phyloP scores from a whole-genome alignment of 2,113 vertebrate species.

The Rhinoderma darwinii region DNA sequence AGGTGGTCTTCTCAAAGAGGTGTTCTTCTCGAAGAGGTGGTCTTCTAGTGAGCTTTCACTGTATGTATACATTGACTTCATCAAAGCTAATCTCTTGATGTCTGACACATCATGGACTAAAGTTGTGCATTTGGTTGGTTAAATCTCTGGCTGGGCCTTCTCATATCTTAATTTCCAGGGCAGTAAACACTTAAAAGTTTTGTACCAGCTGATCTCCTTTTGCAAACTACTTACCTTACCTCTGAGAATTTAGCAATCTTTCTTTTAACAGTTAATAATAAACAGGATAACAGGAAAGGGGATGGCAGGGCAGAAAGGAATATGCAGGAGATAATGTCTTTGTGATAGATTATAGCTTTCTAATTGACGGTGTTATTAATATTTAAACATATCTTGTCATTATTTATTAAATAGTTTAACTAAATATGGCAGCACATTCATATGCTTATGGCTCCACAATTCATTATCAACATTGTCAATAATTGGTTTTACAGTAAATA shows the following conservation, averaged over 20 bases:
- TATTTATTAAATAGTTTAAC: slow-evolving; percentile 61
- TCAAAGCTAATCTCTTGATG: neutral
- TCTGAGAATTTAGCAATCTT: slow-evolving; percentile 16
- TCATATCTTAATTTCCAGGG: neutral
- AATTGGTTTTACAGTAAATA: slow-evolving; percentile 59
- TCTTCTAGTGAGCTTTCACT: neutral
- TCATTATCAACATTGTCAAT: slow-evolving; percentile 57
- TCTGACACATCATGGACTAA: neutral
- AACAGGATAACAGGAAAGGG: slow-evolving; percentile 43
- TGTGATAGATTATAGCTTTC: slow-evolving; percentile 61
- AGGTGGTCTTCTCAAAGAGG: too few relatives aligned
- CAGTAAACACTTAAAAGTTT: slow-evolving; percentile 30
- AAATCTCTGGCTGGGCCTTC: neutral
- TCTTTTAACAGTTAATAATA: slow-evolving; percentile 34
- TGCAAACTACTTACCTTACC: slow-evolving; percentile 24
- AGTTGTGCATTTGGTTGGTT: neutral
- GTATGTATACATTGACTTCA: neutral
- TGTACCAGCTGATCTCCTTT: neutral
- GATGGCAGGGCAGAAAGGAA: slow-evolving; percentile 23
- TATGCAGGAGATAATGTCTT: slow-evolving; percentile 54
- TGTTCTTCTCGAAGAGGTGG: too few relatives aligned
- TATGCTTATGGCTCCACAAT: slow-evolving; percentile 51
- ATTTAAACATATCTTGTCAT: slow-evolving; percentile 60
- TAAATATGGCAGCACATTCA: slow-evolving; percentile 58
- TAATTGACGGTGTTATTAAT: slow-evolving; percentile 58